phyloP scores from a whole-genome alignment of 1,140 invertebrate genomes.

The Phthorimaea operculella region DNA sequence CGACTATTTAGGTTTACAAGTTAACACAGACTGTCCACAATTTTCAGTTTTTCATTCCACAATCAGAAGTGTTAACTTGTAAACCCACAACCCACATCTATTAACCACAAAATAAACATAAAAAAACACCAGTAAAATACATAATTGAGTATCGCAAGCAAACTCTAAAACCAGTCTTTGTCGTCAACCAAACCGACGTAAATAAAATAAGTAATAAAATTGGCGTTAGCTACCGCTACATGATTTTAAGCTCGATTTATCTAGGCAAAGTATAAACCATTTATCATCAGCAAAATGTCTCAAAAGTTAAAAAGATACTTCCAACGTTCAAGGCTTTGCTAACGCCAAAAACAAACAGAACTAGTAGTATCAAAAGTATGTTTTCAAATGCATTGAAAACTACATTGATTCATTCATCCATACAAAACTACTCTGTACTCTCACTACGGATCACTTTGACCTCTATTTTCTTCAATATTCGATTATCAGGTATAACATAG shows the following conservation, averaged over 20 bases:
- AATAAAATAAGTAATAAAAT: neutral
- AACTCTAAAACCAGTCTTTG: neutral
- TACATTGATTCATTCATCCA: conserved; percentile 34
- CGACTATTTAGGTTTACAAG: conserved; percentile 16
- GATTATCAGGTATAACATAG: no score
- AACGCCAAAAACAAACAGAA: neutral
- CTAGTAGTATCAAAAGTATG: conserved; percentile 36
- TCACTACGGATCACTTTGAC: conserved; percentile 23
- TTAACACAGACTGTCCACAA: neutral
- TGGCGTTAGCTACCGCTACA: no score
- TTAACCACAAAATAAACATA: conserved; percentile 4
- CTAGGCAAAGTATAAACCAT: no score
- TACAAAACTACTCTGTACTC: conserved; percentile 20
- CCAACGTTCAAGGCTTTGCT: neutral
- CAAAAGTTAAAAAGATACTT: no score
- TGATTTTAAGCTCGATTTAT: no score
- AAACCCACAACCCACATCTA: no score
- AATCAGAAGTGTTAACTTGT: no score
- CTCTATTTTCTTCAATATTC: no score
- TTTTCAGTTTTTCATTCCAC: neutral
- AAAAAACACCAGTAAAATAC: neutral
- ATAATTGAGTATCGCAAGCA: neutral
- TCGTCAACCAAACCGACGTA: neutral
- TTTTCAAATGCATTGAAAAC: conserved; percentile 51
- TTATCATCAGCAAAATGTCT: no score